Base-by-base conservation (phyloP, 1,140 invertebrate genomes). In the Brachionus manjavacas region DNA sequence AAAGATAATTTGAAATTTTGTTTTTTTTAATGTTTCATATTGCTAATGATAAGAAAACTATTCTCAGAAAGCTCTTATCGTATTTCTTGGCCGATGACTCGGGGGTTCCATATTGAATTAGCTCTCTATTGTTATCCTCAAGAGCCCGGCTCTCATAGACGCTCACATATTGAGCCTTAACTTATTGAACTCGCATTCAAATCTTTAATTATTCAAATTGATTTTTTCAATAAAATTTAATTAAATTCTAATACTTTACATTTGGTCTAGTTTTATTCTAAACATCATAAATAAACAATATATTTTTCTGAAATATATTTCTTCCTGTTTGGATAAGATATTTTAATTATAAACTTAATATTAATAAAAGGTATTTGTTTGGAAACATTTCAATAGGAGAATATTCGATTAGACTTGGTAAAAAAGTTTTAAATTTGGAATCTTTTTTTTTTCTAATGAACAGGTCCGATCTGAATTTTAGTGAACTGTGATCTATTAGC, bases 141-240 rank as follows among this genome's bases (percentile, higher is more conserved):
- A 72, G 68, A 72, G 68, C 35, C 16, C 31, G 16, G 16, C 68
- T 41, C 35, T 72, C 16, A 41, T n/a, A 72, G 16, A 39, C 31
- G 16, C 39, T 72, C 68, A 72, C 68, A 72, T 72, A 72, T 31
- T 16, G 68, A 72, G 68, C 31, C 31, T 41, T 41, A 41, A 41
- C 39, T 35, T 20, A 72, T 72, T 72, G 35, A 72, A 41, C 39
- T 72, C 4, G 31, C 20, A 72, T 72, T 72, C 31, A 72, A 41
- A 31, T 41, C 16, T 41, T 68, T 72, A 72, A 72, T 72, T 72
- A 72, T 72, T 72, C 68, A 72, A 72, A 72, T 72, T 72, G 68
- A 72, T 72, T 72, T 72, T 31, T 39, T 39, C 14, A 72, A 41
- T n/a, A 39, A 39, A 39, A 39, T 72, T 72, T 72, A 72, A 72